phyloP scores from a whole-genome alignment of 2,888 invertebrate genomes.

The Hirtodrosophila duncani region DNA sequence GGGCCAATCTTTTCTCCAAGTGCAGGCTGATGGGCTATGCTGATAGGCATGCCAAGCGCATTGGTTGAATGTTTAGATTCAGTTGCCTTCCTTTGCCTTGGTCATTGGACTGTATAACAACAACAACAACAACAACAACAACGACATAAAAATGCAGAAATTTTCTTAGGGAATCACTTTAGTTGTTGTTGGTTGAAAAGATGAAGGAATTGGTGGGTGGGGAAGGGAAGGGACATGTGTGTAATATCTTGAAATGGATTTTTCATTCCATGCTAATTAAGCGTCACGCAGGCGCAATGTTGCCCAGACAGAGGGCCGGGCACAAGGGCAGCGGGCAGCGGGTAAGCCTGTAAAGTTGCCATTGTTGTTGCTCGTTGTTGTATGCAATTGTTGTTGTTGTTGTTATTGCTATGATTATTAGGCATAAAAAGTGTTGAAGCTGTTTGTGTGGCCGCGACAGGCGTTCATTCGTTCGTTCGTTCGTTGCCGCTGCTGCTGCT shows the following conservation, averaged over 20 bases:
- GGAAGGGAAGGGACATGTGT: too few species aligned
- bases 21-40: too few species aligned
- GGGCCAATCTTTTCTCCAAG: slow-evolving; percentile 1
- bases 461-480: slow-evolving; percentile 22
- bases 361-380: not conserved
- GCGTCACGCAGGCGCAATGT: slow-evolving; percentile 56
- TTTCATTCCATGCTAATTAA: slow-evolving; percentile 50
- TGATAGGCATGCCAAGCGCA: slow-evolving; percentile 19
- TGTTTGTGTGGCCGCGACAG: slow-evolving; percentile 13
- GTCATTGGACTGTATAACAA: slow-evolving; percentile 20
- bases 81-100: too few species aligned
- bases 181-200: not conserved
- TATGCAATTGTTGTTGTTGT: slow-evolving; percentile 2
- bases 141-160: slow-evolving; percentile 31
- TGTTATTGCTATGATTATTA: slow-evolving; percentile 3
- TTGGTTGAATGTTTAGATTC: too few species aligned
- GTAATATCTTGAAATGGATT: slow-evolving; percentile 10
- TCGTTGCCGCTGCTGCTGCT: slow-evolving; percentile 29
- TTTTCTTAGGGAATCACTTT: slow-evolving; percentile 27
- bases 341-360: not conserved
- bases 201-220: not conserved
- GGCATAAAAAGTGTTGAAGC: slow-evolving; percentile 10
- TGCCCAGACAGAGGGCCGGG: not conserved
- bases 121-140: slow-evolving; percentile 18
- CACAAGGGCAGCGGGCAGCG: not conserved